These are phyloP conservation scores for Copsychus sechellarum DNA, from an alignment of 2,113 vertebrate species.

Conservation along the genomic window DNA sequence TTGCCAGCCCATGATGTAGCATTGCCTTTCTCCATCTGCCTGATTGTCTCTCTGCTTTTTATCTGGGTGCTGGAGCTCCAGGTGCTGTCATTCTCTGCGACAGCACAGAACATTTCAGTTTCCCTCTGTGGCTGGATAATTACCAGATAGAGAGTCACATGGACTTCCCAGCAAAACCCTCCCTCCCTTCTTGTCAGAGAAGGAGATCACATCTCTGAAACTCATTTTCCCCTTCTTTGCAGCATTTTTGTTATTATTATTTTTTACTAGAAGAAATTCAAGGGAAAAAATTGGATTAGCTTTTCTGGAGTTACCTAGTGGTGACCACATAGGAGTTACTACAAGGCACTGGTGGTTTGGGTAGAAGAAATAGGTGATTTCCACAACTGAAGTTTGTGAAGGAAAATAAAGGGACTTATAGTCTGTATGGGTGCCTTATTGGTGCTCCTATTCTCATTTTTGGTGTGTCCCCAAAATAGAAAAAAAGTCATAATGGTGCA, in stretches of 20 bases:
- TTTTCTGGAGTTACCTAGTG: not conserved
- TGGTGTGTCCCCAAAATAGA: not conserved
- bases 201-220: slow-evolving; percentile 39
- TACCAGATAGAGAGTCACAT: slow-evolving; percentile 53
- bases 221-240: not conserved
- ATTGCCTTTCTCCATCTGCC: slow-evolving; percentile 54
- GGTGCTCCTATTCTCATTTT: not conserved
- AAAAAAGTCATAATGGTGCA: not conserved
- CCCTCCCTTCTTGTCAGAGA: slow-evolving; percentile 9
- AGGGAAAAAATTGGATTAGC: not conserved
- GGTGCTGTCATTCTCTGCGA: slow-evolving; percentile 48
- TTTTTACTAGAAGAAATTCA: not conserved
- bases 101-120: slow-evolving; percentile 55
- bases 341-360: not conserved
- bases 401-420: not conserved
- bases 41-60: slow-evolving; percentile 37
- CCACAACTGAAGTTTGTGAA: not conserved
- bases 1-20: not conserved
- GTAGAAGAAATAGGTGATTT: not conserved
- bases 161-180: slow-evolving; percentile 9
- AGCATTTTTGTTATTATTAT: rapidly evolving
- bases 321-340: not conserved
- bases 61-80: slow-evolving; percentile 56
- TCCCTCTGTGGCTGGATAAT: slow-evolving; percentile 44
- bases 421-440: not conserved